Conservation (phyloP, 2,888 invertebrate genomes). For the Monochamus alternatus region DNA sequence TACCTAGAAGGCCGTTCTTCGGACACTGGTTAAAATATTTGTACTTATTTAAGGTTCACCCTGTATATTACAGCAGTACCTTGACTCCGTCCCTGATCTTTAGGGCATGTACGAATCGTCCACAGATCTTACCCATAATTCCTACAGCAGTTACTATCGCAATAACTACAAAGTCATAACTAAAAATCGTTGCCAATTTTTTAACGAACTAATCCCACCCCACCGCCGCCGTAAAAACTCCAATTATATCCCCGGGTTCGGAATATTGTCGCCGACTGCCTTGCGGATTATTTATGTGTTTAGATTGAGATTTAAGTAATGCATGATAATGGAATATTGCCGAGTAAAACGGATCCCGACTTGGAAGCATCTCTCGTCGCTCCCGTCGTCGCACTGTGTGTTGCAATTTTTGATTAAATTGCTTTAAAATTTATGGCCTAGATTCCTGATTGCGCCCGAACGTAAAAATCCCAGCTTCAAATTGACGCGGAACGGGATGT, state of each 20-base stretch:
- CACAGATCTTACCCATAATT: too few relatives aligned
- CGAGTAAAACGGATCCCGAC: conserved; percentile 61
- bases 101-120: too few relatives aligned
- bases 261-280: conserved; percentile 62
- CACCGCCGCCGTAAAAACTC: conserved; percentile 57
- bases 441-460: conserved; percentile 58
- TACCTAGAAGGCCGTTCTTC: conserved; percentile 18
- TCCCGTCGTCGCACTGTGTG: conserved; percentile 40
- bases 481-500: conserved; percentile 46
- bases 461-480: conserved; percentile 49
- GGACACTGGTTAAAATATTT: too few relatives aligned
- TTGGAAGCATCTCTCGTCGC: conserved; percentile 62
- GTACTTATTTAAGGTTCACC: too few relatives aligned
- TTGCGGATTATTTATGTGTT: conserved; percentile 66
- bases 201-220: conserved; percentile 52
- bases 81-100: too few relatives aligned
- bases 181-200: conserved; percentile 43
- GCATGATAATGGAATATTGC: conserved; percentile 67
- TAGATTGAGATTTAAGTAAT: conserved; percentile 68
- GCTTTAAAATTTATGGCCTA: conserved; percentile 65
- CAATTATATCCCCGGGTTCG: conserved; percentile 61
- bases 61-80: too few relatives aligned
- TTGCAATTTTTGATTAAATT: conserved; percentile 66
- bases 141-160: too few relatives aligned
- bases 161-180: neutral